Percentiles rank a stretch among this genome's conserved stretches.
phyloP scores from a whole-genome alignment of 2,113 vertebrate species.

The Chionomys nivalis region DNA sequence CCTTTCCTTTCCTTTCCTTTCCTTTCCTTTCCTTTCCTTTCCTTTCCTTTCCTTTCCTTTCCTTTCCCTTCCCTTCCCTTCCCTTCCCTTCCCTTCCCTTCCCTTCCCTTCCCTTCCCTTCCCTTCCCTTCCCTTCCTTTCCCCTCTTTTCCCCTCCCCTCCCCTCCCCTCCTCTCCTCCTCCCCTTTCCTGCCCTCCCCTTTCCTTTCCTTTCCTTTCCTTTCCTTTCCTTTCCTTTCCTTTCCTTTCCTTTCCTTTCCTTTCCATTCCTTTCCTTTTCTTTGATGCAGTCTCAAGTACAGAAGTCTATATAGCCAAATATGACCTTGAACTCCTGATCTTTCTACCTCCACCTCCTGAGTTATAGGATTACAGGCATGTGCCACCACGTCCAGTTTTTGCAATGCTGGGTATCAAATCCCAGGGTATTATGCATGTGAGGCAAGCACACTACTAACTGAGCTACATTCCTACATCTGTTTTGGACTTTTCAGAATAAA shows the following conservation, averaged over 20 bases:
- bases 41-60: not conserved
- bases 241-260: no score
- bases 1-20: not conserved
- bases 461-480: not conserved
- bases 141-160: no score
- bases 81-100: fast-evolving
- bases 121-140: no score
- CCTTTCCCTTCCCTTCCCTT: fast-evolving
- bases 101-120: no score
- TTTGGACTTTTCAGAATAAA: conserved; percentile 28
- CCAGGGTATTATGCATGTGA: no score
- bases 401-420: not conserved
- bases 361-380: no score
- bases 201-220: fast-evolving
- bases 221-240: fast-evolving
- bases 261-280: no score
- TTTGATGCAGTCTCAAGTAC: not conserved
- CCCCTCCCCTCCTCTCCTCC: no score
- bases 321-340: not conserved
- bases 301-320: not conserved
- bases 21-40: no score
- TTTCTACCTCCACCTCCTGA: no score
- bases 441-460: not conserved
- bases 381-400: not conserved
- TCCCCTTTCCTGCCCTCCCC: fast-evolving